Base-by-base conservation (phyloP, 2,888 invertebrate species). In the Patella pellucida region DNA sequence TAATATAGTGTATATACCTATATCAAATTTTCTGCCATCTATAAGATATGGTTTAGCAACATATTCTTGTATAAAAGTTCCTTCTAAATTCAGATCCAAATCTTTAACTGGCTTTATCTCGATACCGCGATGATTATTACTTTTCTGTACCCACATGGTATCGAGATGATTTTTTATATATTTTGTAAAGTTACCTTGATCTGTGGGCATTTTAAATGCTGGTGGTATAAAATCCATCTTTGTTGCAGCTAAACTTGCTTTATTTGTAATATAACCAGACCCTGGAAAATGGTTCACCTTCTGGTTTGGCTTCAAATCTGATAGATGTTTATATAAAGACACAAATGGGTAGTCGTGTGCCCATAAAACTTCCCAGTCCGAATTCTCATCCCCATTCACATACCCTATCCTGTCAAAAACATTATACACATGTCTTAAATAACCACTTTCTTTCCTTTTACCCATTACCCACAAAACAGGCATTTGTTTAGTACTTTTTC, bases 1-100 rank as follows among this genome's bases (percentile, higher is more conserved):
- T 27, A 99, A 92, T 0, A 95, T 94, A 0, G 96, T 96, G 89
- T 99, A 99, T 76, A 99, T 94, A 12, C 99, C 98, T 90, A 99
- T 96, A 91, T 99, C 99, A 91, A 99, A 99, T 92, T 97, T 98
- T 90, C 92, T 27, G 27, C 96, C 97, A 90, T 97, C 97, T 3
- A 99, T 95, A 23, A 99, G 92, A 84, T 95, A 94, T 5, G 98
- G 98, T 80, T 94, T 95, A 83, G 95, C 94, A 31, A 99, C 93
- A 90, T 95, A 99, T 90, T 97, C 95, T 89, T 98, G 98, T 3
- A 98, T 93, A 90, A 99, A 99, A 73, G 94, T 95, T 74, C 94
- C 95, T 52, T 93, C 93, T 68, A 92, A 92, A 19, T 93, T 91
- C 76, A 96, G 91, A 90, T 97, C 94, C 70, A 97, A 93, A 74